phyloP scores from a whole-genome alignment of 2,888 invertebrate species.

The Halictus ligatus region DNA sequence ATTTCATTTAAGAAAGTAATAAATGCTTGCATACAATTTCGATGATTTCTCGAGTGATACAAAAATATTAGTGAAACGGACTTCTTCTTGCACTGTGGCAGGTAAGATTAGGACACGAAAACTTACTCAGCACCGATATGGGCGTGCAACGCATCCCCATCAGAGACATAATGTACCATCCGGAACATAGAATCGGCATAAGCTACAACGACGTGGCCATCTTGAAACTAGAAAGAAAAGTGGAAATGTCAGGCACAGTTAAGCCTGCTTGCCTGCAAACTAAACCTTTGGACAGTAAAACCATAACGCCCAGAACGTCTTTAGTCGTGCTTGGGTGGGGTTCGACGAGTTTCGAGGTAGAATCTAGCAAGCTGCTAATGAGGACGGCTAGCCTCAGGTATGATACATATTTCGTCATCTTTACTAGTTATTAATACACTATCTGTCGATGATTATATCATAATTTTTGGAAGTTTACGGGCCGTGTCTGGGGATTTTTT shows the following conservation, averaged over 20 bases:
- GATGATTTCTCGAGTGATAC: no score
- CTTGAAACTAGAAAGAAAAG: constrained; percentile 68
- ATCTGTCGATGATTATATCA: no score
- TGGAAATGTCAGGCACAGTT: constrained; percentile 66
- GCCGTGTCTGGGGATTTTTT: no score
- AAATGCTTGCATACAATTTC: no score
- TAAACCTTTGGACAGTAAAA: constrained; percentile 53
- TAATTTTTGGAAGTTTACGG: no score
- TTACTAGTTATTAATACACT: background rate
- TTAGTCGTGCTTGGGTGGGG: constrained; percentile 79
- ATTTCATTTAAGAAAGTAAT: background rate
- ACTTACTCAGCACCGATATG: constrained; percentile 53
- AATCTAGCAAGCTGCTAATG: constrained; percentile 69
- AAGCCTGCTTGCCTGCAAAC: constrained; percentile 78
- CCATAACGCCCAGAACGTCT: constrained; percentile 48
- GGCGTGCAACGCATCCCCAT: constrained; percentile 73
- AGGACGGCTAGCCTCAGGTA: constrained; percentile 77
- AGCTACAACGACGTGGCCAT: constrained; percentile 79
- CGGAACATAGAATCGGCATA: constrained; percentile 72
- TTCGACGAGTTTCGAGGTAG: constrained; percentile 58
- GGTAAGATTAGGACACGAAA: constrained; percentile 77
- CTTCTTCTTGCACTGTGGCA: constrained; percentile 34
- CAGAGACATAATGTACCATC: constrained; percentile 71
- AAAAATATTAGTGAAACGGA: no score
- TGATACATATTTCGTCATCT: background rate